Conservation (phyloP, 2,113 vertebrate species). For the Pterocles gutturalis region DNA sequence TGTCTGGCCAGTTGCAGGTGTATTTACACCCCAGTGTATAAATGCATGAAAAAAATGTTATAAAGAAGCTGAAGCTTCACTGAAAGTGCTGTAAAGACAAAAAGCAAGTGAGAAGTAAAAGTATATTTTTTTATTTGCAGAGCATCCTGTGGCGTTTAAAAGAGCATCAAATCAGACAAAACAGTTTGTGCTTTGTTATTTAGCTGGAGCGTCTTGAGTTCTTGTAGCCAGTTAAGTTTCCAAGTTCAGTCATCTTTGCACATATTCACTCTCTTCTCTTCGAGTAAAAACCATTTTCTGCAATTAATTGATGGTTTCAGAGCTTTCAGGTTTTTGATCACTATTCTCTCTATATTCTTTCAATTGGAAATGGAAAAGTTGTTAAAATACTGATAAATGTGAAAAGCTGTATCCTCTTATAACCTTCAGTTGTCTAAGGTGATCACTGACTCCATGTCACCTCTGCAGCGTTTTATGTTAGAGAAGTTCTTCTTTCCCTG, state of each 20-base stretch:
- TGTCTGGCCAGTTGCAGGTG: background rate
- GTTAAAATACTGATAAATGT: background rate
- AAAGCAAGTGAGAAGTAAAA: background rate
- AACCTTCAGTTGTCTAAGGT: background rate
- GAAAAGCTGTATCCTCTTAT: background rate
- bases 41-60: background rate
- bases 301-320: background rate
- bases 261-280: background rate
- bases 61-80: background rate
- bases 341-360: accelerated
- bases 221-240: background rate
- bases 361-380: background rate
- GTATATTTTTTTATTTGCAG: background rate
- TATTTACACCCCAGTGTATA: background rate
- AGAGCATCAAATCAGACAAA: background rate
- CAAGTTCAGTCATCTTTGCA: background rate
- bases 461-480: background rate
- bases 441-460: background rate
- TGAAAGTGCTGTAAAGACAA: background rate
- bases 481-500: background rate
- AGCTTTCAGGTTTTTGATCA: background rate
- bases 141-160: background rate
- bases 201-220: background rate
- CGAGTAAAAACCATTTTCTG: background rate
- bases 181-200: background rate